Percentiles rank a stretch among this genome's conserved stretches.
Evolutionary conservation across 2,797 vertebrate genomes (phyloP).

Genomic region (Bucorvus abyssinicus): DNA sequence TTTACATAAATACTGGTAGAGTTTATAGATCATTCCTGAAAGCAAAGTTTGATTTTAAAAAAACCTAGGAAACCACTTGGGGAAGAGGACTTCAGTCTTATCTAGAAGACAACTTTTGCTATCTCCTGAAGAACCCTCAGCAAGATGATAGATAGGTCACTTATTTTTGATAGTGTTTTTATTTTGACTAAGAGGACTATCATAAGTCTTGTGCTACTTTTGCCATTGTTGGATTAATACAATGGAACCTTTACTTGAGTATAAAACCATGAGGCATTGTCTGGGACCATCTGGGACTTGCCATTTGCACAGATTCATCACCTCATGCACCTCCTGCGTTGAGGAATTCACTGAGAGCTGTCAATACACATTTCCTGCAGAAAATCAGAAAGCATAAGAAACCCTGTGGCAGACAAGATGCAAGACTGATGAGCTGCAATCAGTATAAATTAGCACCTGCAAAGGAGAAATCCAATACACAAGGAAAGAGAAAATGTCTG

Average conservation of each 20-base stretch:
- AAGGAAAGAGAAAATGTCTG: background rate
- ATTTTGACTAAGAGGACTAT: background rate
- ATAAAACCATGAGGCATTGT: background rate
- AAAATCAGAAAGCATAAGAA: conserved; percentile 6
- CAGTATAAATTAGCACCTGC: conserved; percentile 41
- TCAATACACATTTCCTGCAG: conserved; percentile 14
- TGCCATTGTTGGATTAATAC: background rate
- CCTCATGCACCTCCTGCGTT: background rate
- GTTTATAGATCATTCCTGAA: conserved; percentile 35
- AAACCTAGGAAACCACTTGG: background rate
- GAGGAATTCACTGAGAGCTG: conserved; percentile 14
- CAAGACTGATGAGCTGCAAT: conserved; percentile 41
- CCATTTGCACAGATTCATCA: background rate
- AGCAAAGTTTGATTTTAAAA: conserved; percentile 35
- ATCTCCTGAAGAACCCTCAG: background rate
- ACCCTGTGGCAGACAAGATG: background rate
- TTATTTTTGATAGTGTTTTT: background rate
- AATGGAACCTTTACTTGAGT: background rate
- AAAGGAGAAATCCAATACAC: background rate
- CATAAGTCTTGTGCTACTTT: background rate
- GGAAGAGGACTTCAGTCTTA: background rate
- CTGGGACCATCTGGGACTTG: background rate
- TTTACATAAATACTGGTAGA: conserved; percentile 23
- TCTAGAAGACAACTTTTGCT: background rate
- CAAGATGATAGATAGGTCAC: background rate